These are phyloP conservation scores for Brachypodius melanocephalos DNA, from an alignment of 2,113 vertebrate species.

Conservation along the genomic window DNA sequence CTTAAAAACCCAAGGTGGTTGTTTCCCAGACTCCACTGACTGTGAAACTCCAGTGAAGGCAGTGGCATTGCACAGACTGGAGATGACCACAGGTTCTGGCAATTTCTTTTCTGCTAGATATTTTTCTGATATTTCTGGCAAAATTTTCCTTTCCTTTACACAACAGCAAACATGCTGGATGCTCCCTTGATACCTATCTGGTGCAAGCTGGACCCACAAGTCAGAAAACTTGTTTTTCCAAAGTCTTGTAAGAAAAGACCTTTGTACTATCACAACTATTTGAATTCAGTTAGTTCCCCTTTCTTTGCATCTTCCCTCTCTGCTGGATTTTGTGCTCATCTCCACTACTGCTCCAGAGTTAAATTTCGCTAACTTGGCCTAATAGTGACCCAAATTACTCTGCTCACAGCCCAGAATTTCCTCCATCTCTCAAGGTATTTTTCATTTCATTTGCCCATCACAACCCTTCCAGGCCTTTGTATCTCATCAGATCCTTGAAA, in stretches of 20 bases:
- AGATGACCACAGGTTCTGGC: neutral
- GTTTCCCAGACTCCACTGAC: neutral
- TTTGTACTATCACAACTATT: neutral
- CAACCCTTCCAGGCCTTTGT: neutral
- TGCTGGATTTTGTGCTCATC: neutral
- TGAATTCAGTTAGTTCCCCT: neutral
- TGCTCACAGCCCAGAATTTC: neutral
- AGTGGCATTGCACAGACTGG: neutral
- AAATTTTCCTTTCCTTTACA: neutral
- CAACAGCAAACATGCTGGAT: neutral
- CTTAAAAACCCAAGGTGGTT: neutral
- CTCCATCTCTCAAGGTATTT: neutral
- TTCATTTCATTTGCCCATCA: neutral
- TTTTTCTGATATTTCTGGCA: neutral
- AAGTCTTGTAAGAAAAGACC: neutral
- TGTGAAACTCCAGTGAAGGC: neutral
- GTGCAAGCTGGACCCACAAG: neutral
- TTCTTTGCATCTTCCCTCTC: neutral
- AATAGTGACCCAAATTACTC: neutral
- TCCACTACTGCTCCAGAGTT: neutral
- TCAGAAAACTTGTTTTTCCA: neutral
- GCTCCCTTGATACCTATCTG: rapidly evolving
- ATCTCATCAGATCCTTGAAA: neutral
- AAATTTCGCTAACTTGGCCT: neutral
- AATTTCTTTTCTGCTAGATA: neutral